Conservation (phyloP, 1,140 invertebrate genomes). For the Caenorhabditis brenneri region DNA sequence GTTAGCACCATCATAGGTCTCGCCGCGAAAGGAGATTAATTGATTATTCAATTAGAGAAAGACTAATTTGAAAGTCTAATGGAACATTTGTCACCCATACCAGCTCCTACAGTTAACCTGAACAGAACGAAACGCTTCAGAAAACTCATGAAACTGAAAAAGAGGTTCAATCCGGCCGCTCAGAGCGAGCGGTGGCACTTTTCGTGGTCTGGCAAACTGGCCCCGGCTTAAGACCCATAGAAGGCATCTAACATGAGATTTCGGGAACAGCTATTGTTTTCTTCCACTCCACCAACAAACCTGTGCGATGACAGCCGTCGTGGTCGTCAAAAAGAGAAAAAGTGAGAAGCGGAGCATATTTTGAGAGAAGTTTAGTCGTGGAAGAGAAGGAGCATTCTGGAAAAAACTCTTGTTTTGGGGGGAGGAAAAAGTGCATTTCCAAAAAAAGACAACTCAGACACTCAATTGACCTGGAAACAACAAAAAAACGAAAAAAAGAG, state of each 20-base stretch:
- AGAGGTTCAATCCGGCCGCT: too few species aligned
- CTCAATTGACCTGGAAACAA: slow-evolving; percentile 1
- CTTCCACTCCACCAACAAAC: not conserved
- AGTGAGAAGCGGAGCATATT: not conserved
- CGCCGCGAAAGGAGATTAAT: too few species aligned
- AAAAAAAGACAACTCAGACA: not conserved
- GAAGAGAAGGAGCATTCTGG: slow-evolving; percentile 7
- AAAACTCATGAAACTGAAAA: too few species aligned
- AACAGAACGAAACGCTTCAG: too few species aligned
- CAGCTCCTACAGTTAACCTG: too few species aligned
- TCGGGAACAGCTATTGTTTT: not conserved
- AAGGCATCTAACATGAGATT: not conserved
- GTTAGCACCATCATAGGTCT: too few species aligned
- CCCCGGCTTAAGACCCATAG: too few species aligned
- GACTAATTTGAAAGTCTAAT: too few species aligned
- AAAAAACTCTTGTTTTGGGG: not conserved
- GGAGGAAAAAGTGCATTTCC: not conserved
- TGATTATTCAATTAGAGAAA: too few species aligned
- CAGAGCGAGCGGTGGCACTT: too few species aligned
- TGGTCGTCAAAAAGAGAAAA: not conserved
- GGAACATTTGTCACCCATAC: too few species aligned
- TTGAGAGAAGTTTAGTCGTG: not conserved
- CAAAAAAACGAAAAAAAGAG: not conserved
- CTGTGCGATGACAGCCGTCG: not conserved
- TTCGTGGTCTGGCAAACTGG: too few species aligned